Evolutionary conservation across 2,113 vertebrate genomes (phyloP), one percentile per base, ranked within the genome.

Genomic region (Loxodonta africana): DNA sequence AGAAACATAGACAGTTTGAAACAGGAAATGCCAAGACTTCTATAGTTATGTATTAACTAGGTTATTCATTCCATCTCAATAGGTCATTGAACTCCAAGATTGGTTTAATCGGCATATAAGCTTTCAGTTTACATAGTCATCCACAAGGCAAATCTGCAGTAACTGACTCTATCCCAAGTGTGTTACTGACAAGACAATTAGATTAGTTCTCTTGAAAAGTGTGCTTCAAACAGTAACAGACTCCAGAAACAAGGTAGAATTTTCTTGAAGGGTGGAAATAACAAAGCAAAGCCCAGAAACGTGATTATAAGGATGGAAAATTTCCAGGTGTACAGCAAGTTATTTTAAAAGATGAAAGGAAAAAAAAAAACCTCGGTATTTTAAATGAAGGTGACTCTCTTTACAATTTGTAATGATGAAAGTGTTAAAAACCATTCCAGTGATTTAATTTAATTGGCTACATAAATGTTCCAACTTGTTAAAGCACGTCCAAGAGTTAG

Each of bases 401-500:
- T 1, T 0, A 86, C 8, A 90, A 97, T 97, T 97, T 97, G 88
- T 94, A 98, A 98, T 97, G 95, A 88, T 85, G 26, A 96, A 88
- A 97, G 98, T 94, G 95, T 96, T 97, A 97, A 96, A 94, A 94
- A 86, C 63, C 92, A 94, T 5, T 37, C 93, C 78, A 67, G 84
- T 84, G 81, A 88, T 90, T 92, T 98, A 96, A 97, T 94, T 98
- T 96, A 96, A 95, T 97, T 97, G 90, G 28, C 80, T 90, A 97
- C 90, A 97, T 98, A 97, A 98, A 98, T 96, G 97, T 20, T 0
- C 90, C 8, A 91, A 97, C 98, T 80, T 67, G 97, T 98, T 21
- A 1, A 97, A 98, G 97, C 98, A 86, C 1, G 98, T 88, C 6
- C 3, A 90, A 78, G 95, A 84, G 53, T 86, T 78, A 83, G 84